A percentile compares a stretch with the other conserved stretches of the same genome.
These are phyloP conservation scores for Nannoperca obscura DNA, from an alignment of 2,797 vertebrate genomes.

Conservation along the genomic window DNA sequence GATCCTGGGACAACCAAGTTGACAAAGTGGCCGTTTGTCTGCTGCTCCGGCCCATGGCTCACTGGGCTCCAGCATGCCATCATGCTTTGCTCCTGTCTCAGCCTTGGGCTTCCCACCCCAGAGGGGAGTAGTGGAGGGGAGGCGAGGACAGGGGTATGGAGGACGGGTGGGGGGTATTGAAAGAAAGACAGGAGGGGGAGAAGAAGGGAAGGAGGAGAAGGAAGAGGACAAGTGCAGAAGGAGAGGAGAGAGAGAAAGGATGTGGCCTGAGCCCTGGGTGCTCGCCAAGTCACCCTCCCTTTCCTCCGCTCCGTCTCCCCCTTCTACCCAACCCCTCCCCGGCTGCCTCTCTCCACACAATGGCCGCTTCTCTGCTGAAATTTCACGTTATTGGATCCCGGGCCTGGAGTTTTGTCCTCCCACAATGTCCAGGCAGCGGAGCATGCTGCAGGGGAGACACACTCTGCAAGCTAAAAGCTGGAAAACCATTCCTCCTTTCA, in stretches of 20 bases:
- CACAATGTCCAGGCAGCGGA: slow-evolving; percentile 89
- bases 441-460: slow-evolving; percentile 89
- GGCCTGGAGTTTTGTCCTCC: slow-evolving; percentile 88
- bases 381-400: slow-evolving; percentile 90
- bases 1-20: slow-evolving; percentile 86
- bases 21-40: slow-evolving; percentile 87
- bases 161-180: slow-evolving; percentile 31
- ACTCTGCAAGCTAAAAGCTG: slow-evolving; percentile 89
- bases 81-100: slow-evolving; percentile 81
- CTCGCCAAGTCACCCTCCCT: slow-evolving; percentile 85
- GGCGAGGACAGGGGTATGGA: slow-evolving; percentile 24
- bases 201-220: slow-evolving; percentile 55
- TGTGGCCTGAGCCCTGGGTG: slow-evolving; percentile 86
- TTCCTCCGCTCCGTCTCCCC: slow-evolving; percentile 73
- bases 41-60: slow-evolving; percentile 76
- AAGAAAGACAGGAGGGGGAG: slow-evolving; percentile 60
- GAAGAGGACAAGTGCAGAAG: slow-evolving; percentile 65
- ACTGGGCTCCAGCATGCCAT: slow-evolving; percentile 80
- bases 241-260: slow-evolving; percentile 81
- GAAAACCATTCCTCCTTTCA: slow-evolving; percentile 88
- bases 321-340: slow-evolving; percentile 77
- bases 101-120: slow-evolving; percentile 78
- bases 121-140: slow-evolving; percentile 62
- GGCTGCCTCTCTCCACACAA: slow-evolving; percentile 84
- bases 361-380: slow-evolving; percentile 89